These are phyloP conservation scores for Falco berigora DNA, from an alignment of 2,797 vertebrate genomes.

Conservation along the genomic window DNA sequence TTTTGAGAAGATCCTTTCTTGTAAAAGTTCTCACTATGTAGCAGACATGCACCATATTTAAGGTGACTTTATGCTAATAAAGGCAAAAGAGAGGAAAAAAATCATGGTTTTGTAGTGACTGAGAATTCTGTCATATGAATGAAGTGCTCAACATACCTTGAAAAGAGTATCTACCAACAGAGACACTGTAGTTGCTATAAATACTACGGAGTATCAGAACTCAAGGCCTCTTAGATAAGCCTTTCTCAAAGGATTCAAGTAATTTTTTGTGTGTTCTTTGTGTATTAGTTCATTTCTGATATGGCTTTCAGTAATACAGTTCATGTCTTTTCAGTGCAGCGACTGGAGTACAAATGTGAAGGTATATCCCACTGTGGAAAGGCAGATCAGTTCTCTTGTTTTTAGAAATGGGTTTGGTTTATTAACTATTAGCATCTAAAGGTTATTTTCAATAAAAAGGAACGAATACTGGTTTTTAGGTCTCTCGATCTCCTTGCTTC, in stretches of 20 bases:
- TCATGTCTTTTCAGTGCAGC: not conserved
- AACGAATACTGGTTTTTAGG: accelerated
- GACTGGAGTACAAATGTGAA: not conserved
- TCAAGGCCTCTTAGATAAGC: not conserved
- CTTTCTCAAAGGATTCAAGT: not conserved
- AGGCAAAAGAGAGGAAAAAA: not conserved
- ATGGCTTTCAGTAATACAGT: not conserved
- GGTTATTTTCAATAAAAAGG: not conserved
- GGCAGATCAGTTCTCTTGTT: not conserved
- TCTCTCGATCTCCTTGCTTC: not conserved
- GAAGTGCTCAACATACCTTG: not conserved
- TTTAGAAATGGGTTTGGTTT: not conserved
- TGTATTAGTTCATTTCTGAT: not conserved
- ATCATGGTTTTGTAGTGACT: not conserved
- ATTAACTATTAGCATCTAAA: not conserved
- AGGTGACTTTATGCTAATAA: not conserved
- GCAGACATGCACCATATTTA: not conserved
- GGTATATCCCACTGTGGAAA: not conserved
- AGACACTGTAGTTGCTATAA: not conserved
- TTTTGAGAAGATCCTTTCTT: not conserved
- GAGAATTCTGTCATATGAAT: not conserved
- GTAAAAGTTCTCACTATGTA: not conserved
- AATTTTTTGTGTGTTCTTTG: not conserved
- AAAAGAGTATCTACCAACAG: not conserved
- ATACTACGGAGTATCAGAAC: not conserved